A percentile compares a stretch with the other conserved stretches of the same genome.
Conservation (phyloP, 2,888 invertebrate genomes). For the Margaritifera margaritifera region DNA sequence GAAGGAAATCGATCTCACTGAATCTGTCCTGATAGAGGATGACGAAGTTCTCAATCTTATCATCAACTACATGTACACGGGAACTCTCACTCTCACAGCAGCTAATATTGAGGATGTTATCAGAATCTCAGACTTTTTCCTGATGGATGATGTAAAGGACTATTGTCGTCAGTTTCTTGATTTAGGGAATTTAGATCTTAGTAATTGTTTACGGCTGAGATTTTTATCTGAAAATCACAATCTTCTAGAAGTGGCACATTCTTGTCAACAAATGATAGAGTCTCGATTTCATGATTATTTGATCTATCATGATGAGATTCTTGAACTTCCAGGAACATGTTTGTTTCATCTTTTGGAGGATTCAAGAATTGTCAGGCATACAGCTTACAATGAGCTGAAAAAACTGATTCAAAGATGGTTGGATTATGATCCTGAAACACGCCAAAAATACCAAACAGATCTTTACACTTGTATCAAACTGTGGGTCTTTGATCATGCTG, state of each 20-base stretch:
- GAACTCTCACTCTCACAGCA: constrained; percentile 58
- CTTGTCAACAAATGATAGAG: constrained; percentile 62
- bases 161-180: constrained; percentile 67
- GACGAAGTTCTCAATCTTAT: constrained; percentile 62
- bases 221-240: constrained; percentile 67
- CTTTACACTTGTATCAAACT: constrained; percentile 54
- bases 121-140: constrained; percentile 66
- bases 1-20: constrained; percentile 62
- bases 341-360: constrained; percentile 62
- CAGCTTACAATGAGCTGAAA: constrained; percentile 59
- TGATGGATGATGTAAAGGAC: constrained; percentile 68
- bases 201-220: constrained; percentile 62
- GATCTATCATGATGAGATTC: constrained; percentile 64
- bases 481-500: constrained; percentile 50
- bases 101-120: constrained; percentile 66
- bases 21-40: constrained; percentile 62
- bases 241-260: constrained; percentile 58
- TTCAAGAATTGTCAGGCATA: constrained; percentile 60
- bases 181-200: constrained; percentile 66
- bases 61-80: constrained; percentile 68
- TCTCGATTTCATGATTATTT: constrained; percentile 69
- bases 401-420: constrained; percentile 63
- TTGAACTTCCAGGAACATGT: constrained; percentile 60
- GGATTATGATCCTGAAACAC: constrained; percentile 49
- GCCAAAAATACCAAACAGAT: constrained; percentile 49